These are phyloP conservation scores for Butorides virescens DNA, from an alignment of 2,113 vertebrate species.

Conservation along the genomic window DNA sequence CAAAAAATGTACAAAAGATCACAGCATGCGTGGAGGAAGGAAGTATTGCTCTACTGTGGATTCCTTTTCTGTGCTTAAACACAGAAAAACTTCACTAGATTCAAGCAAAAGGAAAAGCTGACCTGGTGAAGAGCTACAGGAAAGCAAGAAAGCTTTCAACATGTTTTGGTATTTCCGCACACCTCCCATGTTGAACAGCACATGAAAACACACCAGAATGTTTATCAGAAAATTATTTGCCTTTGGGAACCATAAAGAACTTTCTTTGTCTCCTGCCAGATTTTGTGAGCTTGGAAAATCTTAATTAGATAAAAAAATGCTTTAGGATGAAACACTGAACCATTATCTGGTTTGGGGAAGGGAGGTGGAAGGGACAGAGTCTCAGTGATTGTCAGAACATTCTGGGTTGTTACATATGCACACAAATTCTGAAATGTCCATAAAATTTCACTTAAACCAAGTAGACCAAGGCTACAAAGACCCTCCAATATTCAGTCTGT, in stretches of 20 bases:
- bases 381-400: not conserved
- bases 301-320: not conserved
- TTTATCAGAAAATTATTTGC: not conserved
- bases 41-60: not conserved
- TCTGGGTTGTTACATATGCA: not conserved
- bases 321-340: not conserved
- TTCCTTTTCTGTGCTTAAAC: not conserved
- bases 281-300: not conserved
- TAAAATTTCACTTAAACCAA: not conserved
- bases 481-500: not conserved
- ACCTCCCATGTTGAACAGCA: not conserved
- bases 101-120: not conserved
- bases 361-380: not conserved
- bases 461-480: not conserved
- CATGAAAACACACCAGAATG: not conserved
- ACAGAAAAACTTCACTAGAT: not conserved
- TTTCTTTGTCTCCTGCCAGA: not conserved
- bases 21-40: not conserved
- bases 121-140: not conserved
- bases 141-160: not conserved
- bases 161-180: not conserved
- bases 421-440: not conserved
- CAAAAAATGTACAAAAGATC: not conserved
- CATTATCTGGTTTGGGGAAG: not conserved
- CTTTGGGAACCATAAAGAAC: not conserved